Evolutionary conservation across 2,113 vertebrate species (phyloP), one percentile per base, ranked within the genome.

Genomic region (Phocoena sinus): DNA sequence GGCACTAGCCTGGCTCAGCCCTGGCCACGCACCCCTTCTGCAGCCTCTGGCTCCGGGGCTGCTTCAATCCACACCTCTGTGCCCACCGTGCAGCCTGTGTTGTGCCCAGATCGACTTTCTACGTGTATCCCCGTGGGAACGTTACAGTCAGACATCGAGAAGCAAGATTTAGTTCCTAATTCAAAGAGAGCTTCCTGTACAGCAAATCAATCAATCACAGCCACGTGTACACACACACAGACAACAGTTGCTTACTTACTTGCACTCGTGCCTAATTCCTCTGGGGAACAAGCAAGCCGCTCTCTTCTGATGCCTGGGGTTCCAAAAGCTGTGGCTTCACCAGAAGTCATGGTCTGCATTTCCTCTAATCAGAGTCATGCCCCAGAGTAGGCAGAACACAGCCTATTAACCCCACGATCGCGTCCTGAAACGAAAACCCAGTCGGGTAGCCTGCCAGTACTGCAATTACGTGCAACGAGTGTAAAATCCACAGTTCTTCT

Each of bases 141-240:
- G 58, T 8, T 33, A 14, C 18, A 70, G 28, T 5, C 50, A 70
- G 28, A 91, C 31, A 65, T 20, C 0, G 0, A 77, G 95, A 9
- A 63, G 83, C 44, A 11, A 79, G 90, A 60, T 87, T 96, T 67
- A n/a, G 81, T 94, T 88, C 90, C 71, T 47, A 73, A 81, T 81
- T 94, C 68, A 95, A 85, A 62, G 68, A 2, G 1, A 62, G 28
- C 65, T 63, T 91, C n/a, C 87, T 41, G 41, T 58, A n/a, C 6
- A n/a, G 83, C 0, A 74, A 74, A 60, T 87, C 71, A 14, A 82
- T 92, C 96, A 20, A 26, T 26, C 56, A n/a, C 0, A 2, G 50
- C 84, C 92, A 1, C 25, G 14, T 21, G 14, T 25, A 31, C 56
- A 82, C 76, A 7, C 47, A 65, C 65, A 23, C 44, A 38, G 14